phyloP scores from a whole-genome alignment of 2,113 vertebrate species.

The Ciconia stormi region DNA sequence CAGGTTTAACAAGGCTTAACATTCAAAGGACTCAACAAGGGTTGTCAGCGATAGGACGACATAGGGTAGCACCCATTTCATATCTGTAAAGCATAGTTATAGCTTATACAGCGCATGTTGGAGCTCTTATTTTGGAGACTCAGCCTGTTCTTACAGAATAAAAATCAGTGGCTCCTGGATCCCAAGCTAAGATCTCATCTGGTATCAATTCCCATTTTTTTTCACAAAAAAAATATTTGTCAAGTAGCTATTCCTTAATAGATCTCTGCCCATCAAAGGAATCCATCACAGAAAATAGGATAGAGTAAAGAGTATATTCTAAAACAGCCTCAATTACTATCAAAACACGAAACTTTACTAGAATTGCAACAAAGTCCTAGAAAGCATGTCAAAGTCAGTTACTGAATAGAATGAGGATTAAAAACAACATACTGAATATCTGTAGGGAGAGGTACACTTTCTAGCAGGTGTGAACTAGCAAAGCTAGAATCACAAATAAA shows the following conservation, averaged over 20 bases:
- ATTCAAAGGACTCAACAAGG: not conserved
- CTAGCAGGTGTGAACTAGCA: not conserved
- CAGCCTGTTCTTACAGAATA: not conserved
- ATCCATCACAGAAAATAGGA: not conserved
- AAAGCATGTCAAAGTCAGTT: not conserved
- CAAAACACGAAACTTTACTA: not conserved
- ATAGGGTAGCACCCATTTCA: not conserved
- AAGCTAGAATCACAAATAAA: not conserved
- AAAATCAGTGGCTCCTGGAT: not conserved
- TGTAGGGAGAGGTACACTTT: not conserved
- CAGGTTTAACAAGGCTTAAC: not conserved
- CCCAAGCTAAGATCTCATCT: not conserved
- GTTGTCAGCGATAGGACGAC: not conserved
- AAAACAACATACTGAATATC: not conserved
- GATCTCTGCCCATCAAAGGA: not conserved
- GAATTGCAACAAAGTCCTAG: not conserved
- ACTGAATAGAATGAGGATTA: not conserved
- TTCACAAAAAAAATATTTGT: not conserved
- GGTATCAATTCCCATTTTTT: not conserved
- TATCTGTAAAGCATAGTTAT: not conserved
- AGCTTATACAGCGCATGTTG: not conserved
- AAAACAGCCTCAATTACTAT: not conserved
- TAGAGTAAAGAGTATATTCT: not conserved
- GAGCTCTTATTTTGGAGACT: not conserved
- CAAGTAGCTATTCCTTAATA: not conserved